Base-by-base conservation (phyloP, 1,140 invertebrate species). In the Phenacoccus solenopsis region DNA sequence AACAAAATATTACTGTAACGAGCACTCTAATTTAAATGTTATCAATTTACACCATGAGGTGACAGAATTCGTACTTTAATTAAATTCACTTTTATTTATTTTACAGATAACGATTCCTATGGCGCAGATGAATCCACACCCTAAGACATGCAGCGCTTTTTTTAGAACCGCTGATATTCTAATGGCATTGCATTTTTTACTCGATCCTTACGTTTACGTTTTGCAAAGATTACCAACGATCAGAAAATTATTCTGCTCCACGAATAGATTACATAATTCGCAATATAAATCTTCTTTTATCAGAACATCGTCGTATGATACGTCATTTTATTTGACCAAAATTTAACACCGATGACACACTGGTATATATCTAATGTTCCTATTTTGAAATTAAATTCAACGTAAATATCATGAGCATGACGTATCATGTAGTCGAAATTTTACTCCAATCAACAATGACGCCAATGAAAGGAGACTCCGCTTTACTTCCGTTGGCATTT, bases 121-220 rank as follows among this genome's bases (percentile, higher is more conserved):
- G 74, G 84, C 84, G 0, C 87, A 88, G 70, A 79, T 78, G 27
- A 38, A 74, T 27, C 73, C 74, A 13, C 73, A 75, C 71, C 69
- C 75, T 67, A 72, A 32, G 16, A n/a, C 35, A 0, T 76, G 80
- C 76, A 74, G 78, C 22, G 72, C 78, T 32, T 82, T 89, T 72
- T 82, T 82, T 67, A 78, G 79, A 0, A 76, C 87, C 2, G 88
- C 89, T 1, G 90, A 93, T 76, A 79, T 90, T 7, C 78, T 91
- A 56, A 86, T 92, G 77, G 85, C 88, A n/a, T 75, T 91, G 25
- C 90, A 93, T 76, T 93, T 92, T 75, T 86, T 87, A 20, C 79
- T 91, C 57, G 88, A 93, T 79, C 91, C 91, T 0, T 88, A 88
- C 72, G 85, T 93, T 61, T 91, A 93, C 77, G 90, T 93, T 16